phyloP scores from a whole-genome alignment of 2,888 invertebrate genomes.

The Nephrotoma guestfalica region DNA sequence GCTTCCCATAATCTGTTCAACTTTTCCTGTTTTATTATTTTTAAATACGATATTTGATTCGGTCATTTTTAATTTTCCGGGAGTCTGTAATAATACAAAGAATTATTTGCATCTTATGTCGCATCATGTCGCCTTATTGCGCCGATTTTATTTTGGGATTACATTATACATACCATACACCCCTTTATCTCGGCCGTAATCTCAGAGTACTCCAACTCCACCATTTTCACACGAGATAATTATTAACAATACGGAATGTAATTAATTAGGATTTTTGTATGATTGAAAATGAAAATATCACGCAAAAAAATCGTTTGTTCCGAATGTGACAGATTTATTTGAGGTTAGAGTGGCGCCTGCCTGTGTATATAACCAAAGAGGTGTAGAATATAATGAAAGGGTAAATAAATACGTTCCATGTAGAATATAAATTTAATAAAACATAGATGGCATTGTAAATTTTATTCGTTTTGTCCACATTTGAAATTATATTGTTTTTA shows the following conservation, averaged over 20 bases:
- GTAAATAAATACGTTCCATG: background rate
- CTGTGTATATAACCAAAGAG: background rate
- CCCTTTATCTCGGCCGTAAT: slow-evolving; percentile 73
- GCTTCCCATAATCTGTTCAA: slow-evolving; percentile 68
- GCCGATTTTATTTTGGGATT: background rate
- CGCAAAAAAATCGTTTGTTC: background rate
- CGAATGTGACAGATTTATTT: background rate
- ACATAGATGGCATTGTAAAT: background rate
- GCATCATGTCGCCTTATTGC: background rate
- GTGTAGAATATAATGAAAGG: background rate
- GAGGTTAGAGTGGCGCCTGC: background rate
- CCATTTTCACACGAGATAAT: slow-evolving; percentile 35
- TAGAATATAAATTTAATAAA: background rate
- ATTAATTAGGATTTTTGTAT: background rate
- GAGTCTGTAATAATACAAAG: slow-evolving; percentile 46
- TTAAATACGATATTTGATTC: slow-evolving; percentile 85
- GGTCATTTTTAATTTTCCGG: slow-evolving; percentile 82
- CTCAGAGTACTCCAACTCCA: slow-evolving; percentile 79
- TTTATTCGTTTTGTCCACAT: background rate
- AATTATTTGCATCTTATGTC: background rate
- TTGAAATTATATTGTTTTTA: background rate
- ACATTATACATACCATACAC: slow-evolving; percentile 52
- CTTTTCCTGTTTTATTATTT: slow-evolving; percentile 91
- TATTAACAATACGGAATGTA: background rate
- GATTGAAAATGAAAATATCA: background rate